Evolutionary conservation across 2,797 vertebrate genomes (phyloP).

Genomic region (Sebastes itinus): DNA sequence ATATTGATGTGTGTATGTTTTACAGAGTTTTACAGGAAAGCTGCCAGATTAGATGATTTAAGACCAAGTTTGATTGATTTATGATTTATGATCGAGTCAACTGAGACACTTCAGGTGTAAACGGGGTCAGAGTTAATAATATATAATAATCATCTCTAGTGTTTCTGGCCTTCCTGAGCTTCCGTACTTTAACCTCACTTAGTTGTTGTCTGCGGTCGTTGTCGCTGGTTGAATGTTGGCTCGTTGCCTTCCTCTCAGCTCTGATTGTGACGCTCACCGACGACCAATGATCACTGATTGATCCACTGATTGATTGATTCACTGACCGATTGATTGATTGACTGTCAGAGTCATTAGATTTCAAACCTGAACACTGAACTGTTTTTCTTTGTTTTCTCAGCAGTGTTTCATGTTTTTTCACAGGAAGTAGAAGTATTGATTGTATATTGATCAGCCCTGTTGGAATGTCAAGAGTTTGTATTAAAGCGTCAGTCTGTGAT

Average conservation of each 20-base stretch:
- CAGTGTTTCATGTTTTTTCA: slow-evolving; percentile 4
- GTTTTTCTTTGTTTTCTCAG: neutral
- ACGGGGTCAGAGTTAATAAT: neutral
- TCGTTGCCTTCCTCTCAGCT: neutral
- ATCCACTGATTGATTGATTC: slow-evolving; percentile 7
- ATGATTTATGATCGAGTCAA: too few relatives aligned
- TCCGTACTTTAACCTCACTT: neutral
- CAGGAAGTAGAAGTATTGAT: neutral
- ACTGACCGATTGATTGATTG: neutral
- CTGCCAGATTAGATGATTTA: too few relatives aligned
- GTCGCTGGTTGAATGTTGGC: slow-evolving; percentile 21
- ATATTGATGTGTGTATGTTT: neutral
- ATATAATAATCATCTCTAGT: too few relatives aligned
- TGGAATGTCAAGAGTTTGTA: neutral
- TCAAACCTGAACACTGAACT: neutral
- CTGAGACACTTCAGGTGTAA: neutral
- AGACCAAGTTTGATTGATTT: too few relatives aligned
- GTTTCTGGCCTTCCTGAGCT: slow-evolving; percentile 20
- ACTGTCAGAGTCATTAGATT: neutral
- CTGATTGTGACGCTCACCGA: slow-evolving; percentile 42
- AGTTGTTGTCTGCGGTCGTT: too few relatives aligned
- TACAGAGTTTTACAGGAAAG: too few relatives aligned
- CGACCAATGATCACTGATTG: neutral
- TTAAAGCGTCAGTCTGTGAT: slow-evolving; percentile 10
- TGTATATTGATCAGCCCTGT: neutral